Evolutionary conservation across 2,113 vertebrate genomes (phyloP), one percentile per base, ranked within the genome.

Genomic region (Canis aureus): DNA sequence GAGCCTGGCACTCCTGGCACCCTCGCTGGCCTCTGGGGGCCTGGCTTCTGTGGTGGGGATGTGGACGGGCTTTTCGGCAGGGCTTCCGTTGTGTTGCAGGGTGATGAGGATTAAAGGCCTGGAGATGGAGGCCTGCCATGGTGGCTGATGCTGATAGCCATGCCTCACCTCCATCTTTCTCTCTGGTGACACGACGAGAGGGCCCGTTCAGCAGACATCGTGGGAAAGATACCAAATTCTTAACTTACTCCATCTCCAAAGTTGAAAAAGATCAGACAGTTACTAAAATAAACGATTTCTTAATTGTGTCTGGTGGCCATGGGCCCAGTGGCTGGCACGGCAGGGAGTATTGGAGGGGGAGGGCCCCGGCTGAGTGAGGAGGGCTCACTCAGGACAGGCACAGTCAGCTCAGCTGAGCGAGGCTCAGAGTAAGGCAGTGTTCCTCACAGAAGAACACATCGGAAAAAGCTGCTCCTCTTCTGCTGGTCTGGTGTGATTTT

Each of bases 381-480:
- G 43, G 73, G 93, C 95, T 97, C 98, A 38, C 97, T 95, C 93
- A 73, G 97, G 98, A 97, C 97, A 98, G 99, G 99, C 99, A 99
- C 99, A 99, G 99, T 99, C 99, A 98, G 99, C 98, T 97, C 73
- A 88, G 98, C 97, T 95, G 98, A 98, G 99, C 98, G 67, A 90
- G 0, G 96, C 97, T 97, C 97, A 76, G 80, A 4, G 91, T 97
- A 98, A 99, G 99, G 99, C 99, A 59, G 64, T 53, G 74, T 97
- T 98, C 98, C 99, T 99, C 99, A 99, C 99, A 99, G 99, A 92
- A 99, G 98, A 97, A 97, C 98, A 96, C 99, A 99, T 98, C 99
- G 99, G 99, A 99, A 99, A 99, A 99, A 99, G 98, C 99, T 99
- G 99, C 98, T 99, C 98, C 99, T 99, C 99, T 99, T 99, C 98